These are phyloP conservation scores for Microplitis demolitor DNA, from an alignment of 1,140 invertebrate species.

Conservation along the genomic window DNA sequence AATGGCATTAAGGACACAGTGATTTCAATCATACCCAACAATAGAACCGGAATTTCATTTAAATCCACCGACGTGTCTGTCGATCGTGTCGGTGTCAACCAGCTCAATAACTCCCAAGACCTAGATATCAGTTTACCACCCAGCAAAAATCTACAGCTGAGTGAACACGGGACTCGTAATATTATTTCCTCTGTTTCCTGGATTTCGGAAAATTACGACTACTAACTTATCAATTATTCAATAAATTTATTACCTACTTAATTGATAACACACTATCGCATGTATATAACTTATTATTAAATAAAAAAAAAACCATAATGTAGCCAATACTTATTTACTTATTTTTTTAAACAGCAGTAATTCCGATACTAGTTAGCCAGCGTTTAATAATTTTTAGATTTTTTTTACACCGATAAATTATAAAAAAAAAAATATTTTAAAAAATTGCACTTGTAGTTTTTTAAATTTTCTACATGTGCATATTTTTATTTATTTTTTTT, in stretches of 20 bases:
- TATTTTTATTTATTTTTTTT: too few relatives aligned
- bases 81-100: slow-evolving; percentile 16
- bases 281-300: background rate
- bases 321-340: too few relatives aligned
- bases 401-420: too few relatives aligned
- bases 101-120: too few relatives aligned
- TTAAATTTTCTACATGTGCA: too few relatives aligned
- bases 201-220: slow-evolving; percentile 43
- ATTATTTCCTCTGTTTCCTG: slow-evolving; percentile 39
- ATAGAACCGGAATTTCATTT: slow-evolving; percentile 1
- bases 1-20: slow-evolving; percentile 31
- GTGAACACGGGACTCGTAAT: slow-evolving; percentile 37
- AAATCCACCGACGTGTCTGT: background rate
- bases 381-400: too few relatives aligned
- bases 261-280: background rate
- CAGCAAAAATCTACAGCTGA: slow-evolving; percentile 29
- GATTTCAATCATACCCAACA: slow-evolving; percentile 30
- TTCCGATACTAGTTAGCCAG: too few relatives aligned
- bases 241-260: background rate
- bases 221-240: slow-evolving; percentile 37
- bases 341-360: too few relatives aligned
- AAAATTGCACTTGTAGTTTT: too few relatives aligned
- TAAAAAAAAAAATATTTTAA: too few relatives aligned
- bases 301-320: background rate
- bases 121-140: slow-evolving; percentile 37